Evolutionary conservation across 1,140 invertebrate genomes (phyloP).

Genomic region (Physella acuta): DNA sequence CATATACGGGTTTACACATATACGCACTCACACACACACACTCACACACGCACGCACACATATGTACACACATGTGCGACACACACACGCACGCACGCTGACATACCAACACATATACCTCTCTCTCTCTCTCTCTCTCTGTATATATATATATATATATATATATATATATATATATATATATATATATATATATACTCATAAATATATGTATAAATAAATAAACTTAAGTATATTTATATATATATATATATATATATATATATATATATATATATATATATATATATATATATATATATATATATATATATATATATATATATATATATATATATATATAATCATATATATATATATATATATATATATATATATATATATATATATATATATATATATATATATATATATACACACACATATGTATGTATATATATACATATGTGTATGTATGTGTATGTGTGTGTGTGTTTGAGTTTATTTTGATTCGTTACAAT

Average conservation of each 20-base stretch:
- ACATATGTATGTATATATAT: neutral
- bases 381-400: neutral
- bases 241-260: conserved; percentile 1
- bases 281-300: neutral
- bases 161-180: neutral
- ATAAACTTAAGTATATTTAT: neutral
- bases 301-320: neutral
- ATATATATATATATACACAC: neutral
- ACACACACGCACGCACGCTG: too few species aligned
- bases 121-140: too few species aligned
- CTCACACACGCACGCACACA: too few species aligned
- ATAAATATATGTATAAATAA: neutral
- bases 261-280: conserved; percentile 1
- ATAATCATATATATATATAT: neutral
- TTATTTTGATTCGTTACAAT: too few species aligned
- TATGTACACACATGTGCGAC: too few species aligned
- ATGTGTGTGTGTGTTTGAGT: too few species aligned
- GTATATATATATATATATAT: too few species aligned
- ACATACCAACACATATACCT: too few species aligned
- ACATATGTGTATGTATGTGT: too few species aligned
- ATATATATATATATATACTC: neutral
- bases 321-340: neutral
- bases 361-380: neutral
- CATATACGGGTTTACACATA: too few species aligned
- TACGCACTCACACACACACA: too few species aligned